Evolutionary conservation across 2,113 vertebrate species (phyloP), one percentile per base, ranked within the genome.

Genomic region (Barbus barbus): DNA sequence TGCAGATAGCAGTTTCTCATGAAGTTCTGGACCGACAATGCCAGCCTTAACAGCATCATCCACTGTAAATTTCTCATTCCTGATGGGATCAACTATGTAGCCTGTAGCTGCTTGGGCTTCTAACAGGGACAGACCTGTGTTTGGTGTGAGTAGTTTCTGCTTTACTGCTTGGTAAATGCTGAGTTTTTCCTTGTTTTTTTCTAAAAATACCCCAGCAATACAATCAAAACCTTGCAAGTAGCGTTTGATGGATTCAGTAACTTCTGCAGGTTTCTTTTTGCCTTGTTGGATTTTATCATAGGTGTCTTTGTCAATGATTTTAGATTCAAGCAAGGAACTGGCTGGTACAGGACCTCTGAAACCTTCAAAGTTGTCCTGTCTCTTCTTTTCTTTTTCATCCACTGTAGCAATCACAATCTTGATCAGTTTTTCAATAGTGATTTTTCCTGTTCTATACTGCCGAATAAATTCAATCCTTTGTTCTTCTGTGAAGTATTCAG

Each of bases 101-200:
- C 97, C 98, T 0, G 96, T 98, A n/a, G 95, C 97, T 0, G 97
- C 97, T 92, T 99, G 97, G 0, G 97, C 98, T 82, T 99, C 97
- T 1, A 99, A 91, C 4, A 99, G 93, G 0, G 95, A 83, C 0
- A 96, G 87, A 0, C 95, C 97, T 0, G 97, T 98, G 84, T 95
- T 93, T 24, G 93, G 92, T 80, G 94, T 93, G 69, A 99, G 89
- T 83, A 97, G 78, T 74, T 96, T 95, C 8, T 94, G 95, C 89
- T 92, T 95, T 94, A 99, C 96, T 80, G 97, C 98, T 91, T 98
- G 93, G 0, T 99, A 99, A 82, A 99, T 93, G 89, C 93, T 95
- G 71, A 99, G 86, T 81, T 96, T 98, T 89, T 98, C 95, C 81
- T 96, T 95, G 36, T 94, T 93, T 0, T 94, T 95, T 87, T 95